Evolutionary conservation across 2,888 invertebrate species (phyloP).

Genomic region (Psylliodes chrysocephalus): DNA sequence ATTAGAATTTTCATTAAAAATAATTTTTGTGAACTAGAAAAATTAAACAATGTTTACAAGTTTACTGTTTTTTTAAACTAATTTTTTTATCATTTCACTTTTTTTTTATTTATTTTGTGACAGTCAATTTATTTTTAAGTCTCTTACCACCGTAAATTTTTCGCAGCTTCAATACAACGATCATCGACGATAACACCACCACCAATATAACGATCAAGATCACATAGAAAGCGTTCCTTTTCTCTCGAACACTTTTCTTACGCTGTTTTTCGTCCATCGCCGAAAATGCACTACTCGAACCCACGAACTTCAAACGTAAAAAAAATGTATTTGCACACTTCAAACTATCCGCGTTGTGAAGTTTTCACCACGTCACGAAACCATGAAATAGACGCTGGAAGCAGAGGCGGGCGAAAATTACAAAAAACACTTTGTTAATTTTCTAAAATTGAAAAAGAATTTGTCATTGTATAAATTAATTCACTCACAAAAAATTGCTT

Average conservation of each 20-base stretch:
- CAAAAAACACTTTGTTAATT: no score
- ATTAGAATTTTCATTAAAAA: no score
- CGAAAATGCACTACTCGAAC: conserved; percentile 14
- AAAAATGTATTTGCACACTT: conserved; percentile 3
- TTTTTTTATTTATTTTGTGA: no score
- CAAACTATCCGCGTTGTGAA: not conserved
- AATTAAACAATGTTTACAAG: no score
- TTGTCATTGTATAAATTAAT: no score
- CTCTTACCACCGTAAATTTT: conserved; percentile 36
- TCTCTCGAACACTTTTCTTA: conserved; percentile 28
- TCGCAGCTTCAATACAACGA: conserved; percentile 35
- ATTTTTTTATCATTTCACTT: no score
- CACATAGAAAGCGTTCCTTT: conserved; percentile 33
- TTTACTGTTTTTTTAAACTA: no score
- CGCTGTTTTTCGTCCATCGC: conserved; percentile 26
- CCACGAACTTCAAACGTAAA: not conserved
- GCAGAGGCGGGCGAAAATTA: not conserved
- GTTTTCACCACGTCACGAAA: conserved; percentile 17
- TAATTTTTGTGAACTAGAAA: no score
- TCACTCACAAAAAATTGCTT: no score
- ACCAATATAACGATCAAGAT: conserved; percentile 36
- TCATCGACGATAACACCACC: conserved; percentile 30
- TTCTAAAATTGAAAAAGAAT: no score
- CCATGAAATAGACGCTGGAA: not conserved
- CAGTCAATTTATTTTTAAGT: no score